Evolutionary conservation across 2,888 invertebrate genomes (phyloP).

Genomic region (Urechis unicinctus): DNA sequence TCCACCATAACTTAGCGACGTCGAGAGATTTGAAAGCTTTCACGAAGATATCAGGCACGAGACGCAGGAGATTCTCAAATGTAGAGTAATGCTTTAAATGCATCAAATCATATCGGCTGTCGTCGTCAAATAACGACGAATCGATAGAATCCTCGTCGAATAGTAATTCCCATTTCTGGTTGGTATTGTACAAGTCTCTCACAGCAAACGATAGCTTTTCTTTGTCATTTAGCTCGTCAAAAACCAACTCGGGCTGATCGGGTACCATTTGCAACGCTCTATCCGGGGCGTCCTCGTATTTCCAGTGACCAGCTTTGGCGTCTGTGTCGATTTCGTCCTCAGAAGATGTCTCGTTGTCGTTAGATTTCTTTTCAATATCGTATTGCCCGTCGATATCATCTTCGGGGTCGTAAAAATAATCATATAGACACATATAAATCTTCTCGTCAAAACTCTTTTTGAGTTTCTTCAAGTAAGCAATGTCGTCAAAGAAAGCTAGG

Average conservation of each 20-base stretch:
- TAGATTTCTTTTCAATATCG: too few species aligned
- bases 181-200: constrained; percentile 26
- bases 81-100: constrained; percentile 25
- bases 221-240: constrained; percentile 7
- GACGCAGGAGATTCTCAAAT: constrained; percentile 32
- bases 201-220: constrained; percentile 24
- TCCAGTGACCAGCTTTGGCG: constrained; percentile 22
- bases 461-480: constrained; percentile 28
- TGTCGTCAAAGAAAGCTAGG: constrained; percentile 32
- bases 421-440: constrained; percentile 29
- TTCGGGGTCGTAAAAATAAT: constrained; percentile 30
- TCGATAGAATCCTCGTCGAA: constrained; percentile 28
- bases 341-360: too few species aligned
- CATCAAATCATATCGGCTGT: constrained; percentile 34
- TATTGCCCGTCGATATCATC: constrained; percentile 8
- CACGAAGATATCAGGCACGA: constrained; percentile 40
- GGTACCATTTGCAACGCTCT: neutral
- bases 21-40: constrained; percentile 40
- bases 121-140: constrained; percentile 31
- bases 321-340: constrained; percentile 17
- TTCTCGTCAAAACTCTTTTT: constrained; percentile 37
- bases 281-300: constrained; percentile 12
- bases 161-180: constrained; percentile 32
- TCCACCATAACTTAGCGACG: constrained; percentile 36
- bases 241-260: neutral